phyloP scores from a whole-genome alignment of 2,888 invertebrate genomes.

The Capitulum mitella region DNA sequence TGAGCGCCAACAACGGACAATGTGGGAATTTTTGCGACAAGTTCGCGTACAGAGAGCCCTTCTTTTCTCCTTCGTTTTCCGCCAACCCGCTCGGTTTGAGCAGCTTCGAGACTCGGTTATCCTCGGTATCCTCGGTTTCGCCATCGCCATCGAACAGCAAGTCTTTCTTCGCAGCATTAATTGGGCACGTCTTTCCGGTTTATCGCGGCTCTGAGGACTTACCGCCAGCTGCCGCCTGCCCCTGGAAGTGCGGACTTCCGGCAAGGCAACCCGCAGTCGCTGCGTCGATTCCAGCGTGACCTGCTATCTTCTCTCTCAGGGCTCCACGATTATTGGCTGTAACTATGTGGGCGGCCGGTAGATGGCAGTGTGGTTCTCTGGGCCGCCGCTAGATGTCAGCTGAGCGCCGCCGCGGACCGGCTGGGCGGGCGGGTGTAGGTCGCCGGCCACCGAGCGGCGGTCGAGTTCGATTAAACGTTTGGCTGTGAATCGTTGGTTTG shows the following conservation, averaged over 20 bases:
- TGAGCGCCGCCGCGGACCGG: too few species aligned
- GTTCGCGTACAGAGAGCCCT: too few species aligned
- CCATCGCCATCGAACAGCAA: neutral
- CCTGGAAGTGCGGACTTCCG: neutral
- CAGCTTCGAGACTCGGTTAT: too few species aligned
- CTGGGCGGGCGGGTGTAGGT: neutral
- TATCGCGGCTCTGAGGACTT: neutral
- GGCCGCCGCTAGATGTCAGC: too few species aligned
- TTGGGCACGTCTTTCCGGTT: neutral
- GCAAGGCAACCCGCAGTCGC: too few species aligned
- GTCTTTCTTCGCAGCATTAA: neutral
- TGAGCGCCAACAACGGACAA: too few species aligned
- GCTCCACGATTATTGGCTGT: neutral
- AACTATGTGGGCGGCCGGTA: neutral
- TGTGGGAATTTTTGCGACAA: too few species aligned
- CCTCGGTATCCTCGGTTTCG: too few species aligned
- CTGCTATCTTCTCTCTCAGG: neutral
- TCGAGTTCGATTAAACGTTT: neutral
- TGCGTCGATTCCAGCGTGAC: too few species aligned
- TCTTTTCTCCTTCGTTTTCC: too few species aligned
- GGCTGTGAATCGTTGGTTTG: neutral
- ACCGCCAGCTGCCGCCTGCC: neutral
- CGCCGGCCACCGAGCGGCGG: neutral
- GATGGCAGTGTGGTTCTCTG: neutral
- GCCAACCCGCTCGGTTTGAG: too few species aligned